Evolutionary conservation across 1,140 invertebrate species (phyloP).

Genomic region (Caenorhabditis brenneri): DNA sequence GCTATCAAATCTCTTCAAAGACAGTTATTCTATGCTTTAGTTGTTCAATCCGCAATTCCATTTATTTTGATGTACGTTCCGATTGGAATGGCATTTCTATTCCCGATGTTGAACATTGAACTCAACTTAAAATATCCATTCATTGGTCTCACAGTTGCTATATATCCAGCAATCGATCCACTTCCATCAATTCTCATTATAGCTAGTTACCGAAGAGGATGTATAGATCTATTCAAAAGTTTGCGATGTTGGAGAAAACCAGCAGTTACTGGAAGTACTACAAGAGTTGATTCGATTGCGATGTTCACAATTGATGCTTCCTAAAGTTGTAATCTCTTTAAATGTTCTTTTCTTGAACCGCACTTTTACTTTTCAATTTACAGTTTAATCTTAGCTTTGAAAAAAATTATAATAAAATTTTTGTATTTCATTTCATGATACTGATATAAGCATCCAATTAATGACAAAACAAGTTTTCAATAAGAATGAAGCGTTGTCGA

Average conservation of each 20-base stretch:
- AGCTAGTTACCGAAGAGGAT: neutral
- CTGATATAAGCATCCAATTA: no score
- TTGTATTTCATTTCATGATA: no score
- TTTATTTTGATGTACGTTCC: neutral
- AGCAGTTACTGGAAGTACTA: neutral
- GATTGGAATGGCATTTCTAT: neutral
- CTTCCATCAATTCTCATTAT: neutral
- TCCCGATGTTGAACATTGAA: slow-evolving; percentile 7
- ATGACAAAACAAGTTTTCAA: no score
- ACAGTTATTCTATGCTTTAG: neutral
- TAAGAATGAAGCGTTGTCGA: no score
- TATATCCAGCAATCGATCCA: neutral
- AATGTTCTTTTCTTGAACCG: neutral
- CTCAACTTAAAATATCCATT: neutral
- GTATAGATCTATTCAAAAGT: neutral
- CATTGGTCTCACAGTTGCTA: neutral
- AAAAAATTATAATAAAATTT: no score
- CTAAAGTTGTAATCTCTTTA: neutral
- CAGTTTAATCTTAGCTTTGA: no score
- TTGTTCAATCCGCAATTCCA: neutral
- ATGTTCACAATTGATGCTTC: neutral
- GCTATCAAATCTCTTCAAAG: neutral
- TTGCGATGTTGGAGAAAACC: neutral
- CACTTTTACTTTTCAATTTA: no score
- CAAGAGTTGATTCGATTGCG: neutral